phyloP scores from a whole-genome alignment of 1,140 invertebrate genomes.

The Polypedilum pembai region DNA sequence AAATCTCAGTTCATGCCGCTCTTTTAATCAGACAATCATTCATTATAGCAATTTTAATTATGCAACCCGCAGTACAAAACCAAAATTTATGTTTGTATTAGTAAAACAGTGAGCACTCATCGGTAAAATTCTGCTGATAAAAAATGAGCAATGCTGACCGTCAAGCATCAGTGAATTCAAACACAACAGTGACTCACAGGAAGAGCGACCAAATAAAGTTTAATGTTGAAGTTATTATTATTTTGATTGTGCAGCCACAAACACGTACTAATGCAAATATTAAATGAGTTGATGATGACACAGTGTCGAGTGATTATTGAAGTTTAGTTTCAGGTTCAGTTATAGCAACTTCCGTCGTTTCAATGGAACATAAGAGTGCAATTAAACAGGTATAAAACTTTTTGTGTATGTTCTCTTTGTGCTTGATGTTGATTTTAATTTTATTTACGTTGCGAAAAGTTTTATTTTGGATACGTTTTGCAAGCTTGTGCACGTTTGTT shows the following conservation, averaged over 20 bases:
- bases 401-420: too few relatives aligned
- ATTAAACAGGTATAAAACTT: neutral
- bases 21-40: too few relatives aligned
- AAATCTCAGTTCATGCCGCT: too few relatives aligned
- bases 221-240: neutral
- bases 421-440: too few relatives aligned
- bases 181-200: neutral
- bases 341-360: neutral
- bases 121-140: neutral
- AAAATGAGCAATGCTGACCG: neutral
- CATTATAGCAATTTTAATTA: neutral
- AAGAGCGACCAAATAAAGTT: neutral
- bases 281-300: neutral
- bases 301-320: too few relatives aligned
- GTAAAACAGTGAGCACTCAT: neutral
- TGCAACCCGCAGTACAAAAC: neutral
- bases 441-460: too few relatives aligned
- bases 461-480: too few relatives aligned
- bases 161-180: neutral
- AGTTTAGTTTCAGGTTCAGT: neutral
- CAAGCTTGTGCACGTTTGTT: too few relatives aligned
- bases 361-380: neutral
- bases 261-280: constrained; percentile 8
- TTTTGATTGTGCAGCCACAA: neutral
- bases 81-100: neutral